Conservation (phyloP, 2,113 vertebrate genomes). For the Gasterosteus nipponicus region DNA sequence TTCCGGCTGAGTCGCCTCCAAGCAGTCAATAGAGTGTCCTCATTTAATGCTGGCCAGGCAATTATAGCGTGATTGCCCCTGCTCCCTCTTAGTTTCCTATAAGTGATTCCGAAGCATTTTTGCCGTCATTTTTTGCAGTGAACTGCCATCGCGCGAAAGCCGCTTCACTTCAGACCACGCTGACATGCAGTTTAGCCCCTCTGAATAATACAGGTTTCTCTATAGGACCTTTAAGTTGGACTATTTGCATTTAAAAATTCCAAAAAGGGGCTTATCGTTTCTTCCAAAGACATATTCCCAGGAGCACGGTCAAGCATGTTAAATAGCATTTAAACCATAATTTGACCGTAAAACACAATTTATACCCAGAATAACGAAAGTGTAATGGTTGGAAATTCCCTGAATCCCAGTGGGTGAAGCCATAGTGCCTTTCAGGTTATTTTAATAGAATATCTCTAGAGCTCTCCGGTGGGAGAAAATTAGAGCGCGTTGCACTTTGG, state of each 20-base stretch:
- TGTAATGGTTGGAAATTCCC: neutral
- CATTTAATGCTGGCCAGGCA: slow-evolving; percentile 37
- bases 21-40: slow-evolving; percentile 38
- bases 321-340: slow-evolving; percentile 5
- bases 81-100: slow-evolving; percentile 20
- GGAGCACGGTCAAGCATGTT: neutral
- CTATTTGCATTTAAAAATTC: neutral
- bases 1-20: slow-evolving; percentile 29
- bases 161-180: neutral
- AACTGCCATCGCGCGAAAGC: neutral
- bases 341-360: neutral
- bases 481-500: neutral
- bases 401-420: neutral
- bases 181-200: neutral
- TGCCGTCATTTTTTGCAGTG: neutral
- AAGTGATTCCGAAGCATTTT: slow-evolving; percentile 13
- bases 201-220: neutral
- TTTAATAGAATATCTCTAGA: neutral
- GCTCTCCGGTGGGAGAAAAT: neutral
- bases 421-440: neutral
- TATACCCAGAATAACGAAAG: neutral
- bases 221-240: neutral
- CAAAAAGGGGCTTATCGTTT: neutral
- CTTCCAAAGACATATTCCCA: neutral
- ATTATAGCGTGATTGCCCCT: slow-evolving; percentile 32